Evolutionary conservation across 2,797 vertebrate species (phyloP).

Genomic region (Momotus momota): DNA sequence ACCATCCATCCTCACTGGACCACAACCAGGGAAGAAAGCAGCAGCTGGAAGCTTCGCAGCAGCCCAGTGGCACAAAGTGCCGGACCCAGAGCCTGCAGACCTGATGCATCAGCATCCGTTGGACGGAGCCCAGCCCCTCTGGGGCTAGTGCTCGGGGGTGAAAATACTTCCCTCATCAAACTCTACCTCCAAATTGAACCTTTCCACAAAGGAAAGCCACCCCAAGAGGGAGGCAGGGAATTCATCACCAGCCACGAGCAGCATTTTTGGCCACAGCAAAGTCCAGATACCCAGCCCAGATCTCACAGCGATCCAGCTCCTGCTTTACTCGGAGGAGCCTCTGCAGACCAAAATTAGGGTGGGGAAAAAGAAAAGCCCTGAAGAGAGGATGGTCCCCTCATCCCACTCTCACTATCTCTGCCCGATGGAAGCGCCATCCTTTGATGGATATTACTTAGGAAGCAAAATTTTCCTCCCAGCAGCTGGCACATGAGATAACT

Average conservation of each 20-base stretch:
- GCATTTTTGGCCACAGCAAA: background rate
- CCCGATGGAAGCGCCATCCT: background rate
- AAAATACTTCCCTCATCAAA: background rate
- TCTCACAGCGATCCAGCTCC: background rate
- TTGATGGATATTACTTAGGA: background rate
- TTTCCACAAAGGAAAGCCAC: background rate
- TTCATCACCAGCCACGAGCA: background rate
- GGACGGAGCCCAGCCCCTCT: fast-evolving
- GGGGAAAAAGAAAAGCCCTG: background rate
- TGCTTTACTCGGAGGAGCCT: background rate
- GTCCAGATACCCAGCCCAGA: fast-evolving
- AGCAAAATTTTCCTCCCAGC: background rate
- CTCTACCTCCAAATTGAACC: fast-evolving
- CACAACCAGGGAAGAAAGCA: background rate
- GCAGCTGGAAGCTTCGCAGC: fast-evolving
- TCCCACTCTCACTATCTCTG: background rate
- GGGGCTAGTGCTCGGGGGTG: fast-evolving
- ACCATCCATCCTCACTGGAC: background rate
- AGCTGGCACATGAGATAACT: constrained; percentile 23
- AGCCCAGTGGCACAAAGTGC: background rate
- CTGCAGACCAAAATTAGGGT: background rate
- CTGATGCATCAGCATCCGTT: background rate
- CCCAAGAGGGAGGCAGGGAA: fast-evolving
- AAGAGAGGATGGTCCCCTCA: background rate
- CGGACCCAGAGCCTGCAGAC: background rate